Conservation (phyloP, 2,113 vertebrate genomes). For the Todiramphus chloris region DNA sequence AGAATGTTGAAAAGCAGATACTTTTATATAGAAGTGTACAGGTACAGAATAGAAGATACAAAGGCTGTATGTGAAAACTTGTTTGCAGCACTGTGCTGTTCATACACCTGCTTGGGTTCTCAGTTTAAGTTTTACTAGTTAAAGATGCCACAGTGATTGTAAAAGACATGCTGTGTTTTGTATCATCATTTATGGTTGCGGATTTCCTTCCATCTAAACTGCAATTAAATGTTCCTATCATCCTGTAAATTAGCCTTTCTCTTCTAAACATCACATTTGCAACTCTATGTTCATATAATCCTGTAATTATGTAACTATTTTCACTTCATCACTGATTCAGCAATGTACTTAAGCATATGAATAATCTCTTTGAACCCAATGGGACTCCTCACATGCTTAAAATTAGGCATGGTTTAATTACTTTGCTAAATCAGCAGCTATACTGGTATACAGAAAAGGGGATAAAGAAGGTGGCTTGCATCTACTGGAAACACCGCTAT, state of each 20-base stretch:
- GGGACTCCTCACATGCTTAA: constrained; percentile 30
- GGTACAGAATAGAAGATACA: neutral
- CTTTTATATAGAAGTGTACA: neutral
- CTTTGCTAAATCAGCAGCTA: neutral
- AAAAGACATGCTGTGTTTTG: neutral
- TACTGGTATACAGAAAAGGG: neutral
- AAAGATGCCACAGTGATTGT: neutral
- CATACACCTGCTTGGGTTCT: neutral
- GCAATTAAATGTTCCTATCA: constrained; percentile 50
- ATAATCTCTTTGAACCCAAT: constrained; percentile 10
- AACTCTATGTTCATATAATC: constrained; percentile 26
- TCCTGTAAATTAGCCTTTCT: constrained; percentile 51
- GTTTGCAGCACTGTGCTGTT: neutral
- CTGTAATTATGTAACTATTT: constrained; percentile 58
- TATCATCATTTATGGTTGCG: neutral
- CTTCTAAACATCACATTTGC: constrained; percentile 35
- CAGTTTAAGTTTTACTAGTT: neutral
- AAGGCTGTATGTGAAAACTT: neutral
- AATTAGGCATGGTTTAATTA: constrained; percentile 39
- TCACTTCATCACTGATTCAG: constrained; percentile 51
- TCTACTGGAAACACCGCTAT: neutral
- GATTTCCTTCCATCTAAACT: constrained; percentile 26
- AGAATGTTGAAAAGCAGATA: neutral
- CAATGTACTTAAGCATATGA: constrained; percentile 22
- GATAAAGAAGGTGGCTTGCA: neutral